A percentile compares a stretch with the other conserved stretches of the same genome.
Conservation (phyloP, 2,888 invertebrate genomes). For the Allygus modestus region DNA sequence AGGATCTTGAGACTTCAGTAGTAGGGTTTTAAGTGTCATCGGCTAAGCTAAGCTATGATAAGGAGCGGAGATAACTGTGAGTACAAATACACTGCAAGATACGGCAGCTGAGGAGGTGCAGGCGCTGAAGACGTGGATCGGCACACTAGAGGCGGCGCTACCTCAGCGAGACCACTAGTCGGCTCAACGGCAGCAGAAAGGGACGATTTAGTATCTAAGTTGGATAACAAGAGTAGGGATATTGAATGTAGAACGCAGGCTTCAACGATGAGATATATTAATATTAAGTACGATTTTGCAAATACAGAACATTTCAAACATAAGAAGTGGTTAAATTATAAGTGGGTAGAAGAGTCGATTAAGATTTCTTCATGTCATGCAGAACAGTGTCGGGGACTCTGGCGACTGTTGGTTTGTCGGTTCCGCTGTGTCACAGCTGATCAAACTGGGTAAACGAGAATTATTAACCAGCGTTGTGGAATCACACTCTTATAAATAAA, state of each 20-base stretch:
- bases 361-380: background rate
- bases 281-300: background rate
- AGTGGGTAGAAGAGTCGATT: background rate
- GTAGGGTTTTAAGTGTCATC: background rate
- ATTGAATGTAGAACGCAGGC: background rate
- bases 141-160: background rate
- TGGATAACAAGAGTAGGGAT: background rate
- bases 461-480: background rate
- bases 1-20: background rate
- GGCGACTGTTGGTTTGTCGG: background rate
- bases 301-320: background rate
- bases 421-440: background rate
- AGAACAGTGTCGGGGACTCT: background rate
- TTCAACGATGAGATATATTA: background rate
- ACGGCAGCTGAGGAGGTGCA: background rate
- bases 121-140: background rate
- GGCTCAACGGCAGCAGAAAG: background rate
- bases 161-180: background rate
- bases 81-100: no score
- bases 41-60: background rate
- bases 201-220: background rate
- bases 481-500: background rate
- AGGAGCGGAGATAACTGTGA: background rate
- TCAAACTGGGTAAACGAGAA: slow-evolving; percentile 1
- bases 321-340: background rate